Evolutionary conservation across 2,797 vertebrate genomes (phyloP).

Genomic region (Hirundo rustica): DNA sequence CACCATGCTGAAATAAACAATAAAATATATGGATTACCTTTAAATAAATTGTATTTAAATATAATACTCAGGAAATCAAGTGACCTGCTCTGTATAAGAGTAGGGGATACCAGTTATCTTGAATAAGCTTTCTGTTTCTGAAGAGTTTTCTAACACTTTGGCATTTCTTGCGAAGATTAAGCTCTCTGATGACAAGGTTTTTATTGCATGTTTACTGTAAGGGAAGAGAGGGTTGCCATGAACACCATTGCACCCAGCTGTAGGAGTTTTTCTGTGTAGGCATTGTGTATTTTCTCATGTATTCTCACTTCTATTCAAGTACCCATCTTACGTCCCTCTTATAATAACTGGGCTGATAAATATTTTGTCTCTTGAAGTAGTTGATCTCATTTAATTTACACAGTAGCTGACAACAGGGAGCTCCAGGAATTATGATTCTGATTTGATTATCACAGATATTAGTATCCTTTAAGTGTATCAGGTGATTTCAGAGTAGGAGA

Average conservation of each 20-base stretch:
- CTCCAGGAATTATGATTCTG: neutral
- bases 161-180: neutral
- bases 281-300: neutral
- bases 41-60: neutral
- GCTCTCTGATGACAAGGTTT: neutral
- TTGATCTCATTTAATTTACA: neutral
- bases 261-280: neutral
- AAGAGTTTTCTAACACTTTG: neutral
- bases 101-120: neutral
- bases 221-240: neutral
- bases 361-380: neutral
- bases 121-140: neutral
- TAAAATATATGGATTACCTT: neutral
- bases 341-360: neutral
- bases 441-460: neutral
- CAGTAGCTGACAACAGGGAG: neutral
- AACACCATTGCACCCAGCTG: neutral
- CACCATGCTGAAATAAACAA: neutral
- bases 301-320: neutral
- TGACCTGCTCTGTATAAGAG: neutral
- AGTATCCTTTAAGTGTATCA: neutral
- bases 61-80: neutral
- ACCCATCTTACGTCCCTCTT: neutral
- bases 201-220: neutral
- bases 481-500: neutral